phyloP scores from a whole-genome alignment of 2,797 vertebrate species.

The Vipera ursinii region DNA sequence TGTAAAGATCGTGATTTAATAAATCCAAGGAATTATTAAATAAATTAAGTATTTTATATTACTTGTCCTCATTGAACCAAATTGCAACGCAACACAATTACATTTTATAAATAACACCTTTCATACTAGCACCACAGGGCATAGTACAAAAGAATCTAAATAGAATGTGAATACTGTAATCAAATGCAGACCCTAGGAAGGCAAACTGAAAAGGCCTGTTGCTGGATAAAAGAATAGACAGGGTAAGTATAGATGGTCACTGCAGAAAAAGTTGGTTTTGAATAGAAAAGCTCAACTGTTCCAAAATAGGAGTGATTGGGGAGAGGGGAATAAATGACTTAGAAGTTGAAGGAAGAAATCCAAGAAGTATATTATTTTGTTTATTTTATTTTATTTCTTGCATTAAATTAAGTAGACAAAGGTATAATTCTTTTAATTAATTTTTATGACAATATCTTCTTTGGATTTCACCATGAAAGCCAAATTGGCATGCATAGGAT shows the following conservation, averaged over 20 bases:
- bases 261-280: constrained; percentile 72
- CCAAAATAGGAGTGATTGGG: constrained; percentile 45
- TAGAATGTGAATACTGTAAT: constrained; percentile 82
- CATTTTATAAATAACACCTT: constrained; percentile 84
- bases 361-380: neutral
- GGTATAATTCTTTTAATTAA: neutral
- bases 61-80: constrained; percentile 79
- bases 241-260: constrained; percentile 73
- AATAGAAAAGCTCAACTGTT: constrained; percentile 68
- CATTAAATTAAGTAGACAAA: neutral
- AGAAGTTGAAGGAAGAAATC: constrained; percentile 28
- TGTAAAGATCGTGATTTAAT: constrained; percentile 78
- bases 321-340: constrained; percentile 50
- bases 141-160: constrained; percentile 82
- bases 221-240: constrained; percentile 71
- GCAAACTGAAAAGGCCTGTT: constrained; percentile 79
- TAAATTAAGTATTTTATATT: constrained; percentile 80
- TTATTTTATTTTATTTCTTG: neutral
- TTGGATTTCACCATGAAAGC: neutral
- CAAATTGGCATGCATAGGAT: too few species aligned
- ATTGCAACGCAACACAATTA: constrained; percentile 81
- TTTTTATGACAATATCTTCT: neutral
- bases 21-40: constrained; percentile 81
- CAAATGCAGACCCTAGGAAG: constrained; percentile 81
- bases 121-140: constrained; percentile 79